A percentile compares a stretch with the other conserved stretches of the same genome.
Conservation (phyloP, 2,888 invertebrate species). For the Pediacus dermestoides region DNA sequence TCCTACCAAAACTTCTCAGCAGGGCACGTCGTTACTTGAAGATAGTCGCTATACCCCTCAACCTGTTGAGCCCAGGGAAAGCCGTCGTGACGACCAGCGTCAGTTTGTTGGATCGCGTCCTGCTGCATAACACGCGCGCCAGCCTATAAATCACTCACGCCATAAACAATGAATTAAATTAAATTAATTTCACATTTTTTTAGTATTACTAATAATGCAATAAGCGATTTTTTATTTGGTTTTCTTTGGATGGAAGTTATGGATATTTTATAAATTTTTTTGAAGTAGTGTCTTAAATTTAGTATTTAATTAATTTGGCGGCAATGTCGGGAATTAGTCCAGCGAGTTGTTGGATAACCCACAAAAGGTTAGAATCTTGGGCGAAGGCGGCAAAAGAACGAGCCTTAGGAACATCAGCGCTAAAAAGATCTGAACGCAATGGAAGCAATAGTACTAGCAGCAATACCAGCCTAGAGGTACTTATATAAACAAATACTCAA, state of each 20-base stretch:
- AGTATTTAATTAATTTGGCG: slow-evolving; percentile 7
- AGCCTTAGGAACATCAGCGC: slow-evolving; percentile 48
- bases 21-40: neutral
- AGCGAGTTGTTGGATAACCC: slow-evolving; percentile 73
- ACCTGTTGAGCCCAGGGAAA: slow-evolving; percentile 46
- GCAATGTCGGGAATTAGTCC: slow-evolving; percentile 61
- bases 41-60: slow-evolving; percentile 32
- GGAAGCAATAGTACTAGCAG: slow-evolving; percentile 58
- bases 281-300: neutral
- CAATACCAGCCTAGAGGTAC: slow-evolving; percentile 45
- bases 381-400: slow-evolving; percentile 70
- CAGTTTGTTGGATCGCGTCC: slow-evolving; percentile 33
- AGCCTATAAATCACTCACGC: slow-evolving; percentile 5
- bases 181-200: too few relatives aligned
- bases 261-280: neutral
- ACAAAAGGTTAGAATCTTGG: slow-evolving; percentile 74
- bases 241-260: too few relatives aligned
- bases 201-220: too few relatives aligned
- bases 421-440: slow-evolving; percentile 38
- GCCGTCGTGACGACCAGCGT: slow-evolving; percentile 28
- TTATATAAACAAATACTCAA: too few relatives aligned
- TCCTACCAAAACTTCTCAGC: too few relatives aligned
- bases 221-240: too few relatives aligned
- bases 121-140: slow-evolving; percentile 23
- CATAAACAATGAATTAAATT: neutral